These are phyloP conservation scores for Ptilonorhynchus violaceus DNA, from an alignment of 2,113 vertebrate species.

Conservation along the genomic window DNA sequence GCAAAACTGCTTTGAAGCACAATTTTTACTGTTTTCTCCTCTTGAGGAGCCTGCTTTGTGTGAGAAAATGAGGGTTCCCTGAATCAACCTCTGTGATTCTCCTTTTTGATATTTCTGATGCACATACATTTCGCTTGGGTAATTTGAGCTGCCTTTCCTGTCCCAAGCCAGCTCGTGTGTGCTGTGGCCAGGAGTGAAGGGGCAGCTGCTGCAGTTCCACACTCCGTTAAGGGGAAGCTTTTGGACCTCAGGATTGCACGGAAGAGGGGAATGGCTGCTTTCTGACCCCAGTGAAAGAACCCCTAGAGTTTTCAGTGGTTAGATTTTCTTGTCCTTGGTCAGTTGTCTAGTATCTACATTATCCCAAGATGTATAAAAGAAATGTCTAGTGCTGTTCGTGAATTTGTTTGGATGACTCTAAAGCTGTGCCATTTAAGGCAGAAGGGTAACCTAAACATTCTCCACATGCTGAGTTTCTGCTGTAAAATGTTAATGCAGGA, in stretches of 20 bases:
- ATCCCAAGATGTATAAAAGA: neutral
- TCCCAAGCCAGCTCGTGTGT: neutral
- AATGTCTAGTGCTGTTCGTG: neutral
- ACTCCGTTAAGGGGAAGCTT: fast-evolving
- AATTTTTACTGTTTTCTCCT: neutral
- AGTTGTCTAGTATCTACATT: neutral
- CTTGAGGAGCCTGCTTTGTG: neutral
- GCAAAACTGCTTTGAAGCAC: neutral
- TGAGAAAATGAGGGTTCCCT: neutral
- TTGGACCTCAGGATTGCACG: neutral
- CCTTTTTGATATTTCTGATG: neutral
- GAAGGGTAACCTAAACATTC: conserved; percentile 51
- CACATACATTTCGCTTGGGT: neutral
- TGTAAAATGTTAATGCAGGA: conserved; percentile 42
- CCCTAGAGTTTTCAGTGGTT: neutral
- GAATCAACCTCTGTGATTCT: neutral
- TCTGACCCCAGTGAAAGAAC: neutral
- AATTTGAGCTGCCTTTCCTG: neutral
- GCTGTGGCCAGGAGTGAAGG: neutral
- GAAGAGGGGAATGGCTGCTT: neutral
- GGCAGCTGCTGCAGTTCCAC: neutral
- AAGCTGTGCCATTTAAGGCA: conserved; percentile 15
- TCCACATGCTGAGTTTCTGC: neutral
- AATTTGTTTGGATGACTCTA: conserved; percentile 23
- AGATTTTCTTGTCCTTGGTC: neutral